Evolutionary conservation across 2,797 vertebrate genomes (phyloP), one percentile per base, ranked within the genome.

Genomic region (Nannoperca australis): DNA sequence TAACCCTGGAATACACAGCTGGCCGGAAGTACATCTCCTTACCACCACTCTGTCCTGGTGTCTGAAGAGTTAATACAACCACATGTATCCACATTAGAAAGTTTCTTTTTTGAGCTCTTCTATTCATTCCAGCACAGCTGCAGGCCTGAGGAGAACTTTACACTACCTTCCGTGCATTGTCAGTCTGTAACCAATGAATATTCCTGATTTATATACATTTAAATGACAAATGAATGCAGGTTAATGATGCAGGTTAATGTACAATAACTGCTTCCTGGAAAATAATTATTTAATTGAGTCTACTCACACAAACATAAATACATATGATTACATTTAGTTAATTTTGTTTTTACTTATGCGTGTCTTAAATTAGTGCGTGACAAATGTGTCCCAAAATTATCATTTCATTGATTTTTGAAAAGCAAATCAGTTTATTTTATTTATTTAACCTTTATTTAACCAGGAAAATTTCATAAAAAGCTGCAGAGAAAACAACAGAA

Each of bases 61-160:
- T 50, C 24, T 64, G 47, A 47, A 17, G 13, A 53, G 50, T 56
- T 22, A 32, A 59, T 13, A 18, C 5, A 18, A 61, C 59, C 64
- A 68, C 58, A 68, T 73, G 56, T 36, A 34, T 45, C 12, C 32
- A 45, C 34, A 51, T 17, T 15, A 34, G 20, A 55, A 13, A 15
- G 40, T 53, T 54, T 30, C 15, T 6, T n/a, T 27, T 62, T 18
- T 44, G 2, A 32, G 20, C 45, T 45, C 27, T 51, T 6, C 24
- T 76, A 18, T 63, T 76, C 40, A 47, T 61, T 47, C 17, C 38
- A 67, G 62, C 20, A 34, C 20, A 36, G 58, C 69, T 44, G 45
- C 30, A 40, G 63, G 64, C 51, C 24, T 1, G 64, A 63, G 27
- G 20, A 55, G 34, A 68, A 42, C 24, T 22, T 45, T 40, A 12